A percentile compares a stretch with the other conserved stretches of the same genome.
Evolutionary conservation across 30 jellyfish, hydroid and myxozoan species (phyloP).

Genomic region (Mastigias papua): DNA sequence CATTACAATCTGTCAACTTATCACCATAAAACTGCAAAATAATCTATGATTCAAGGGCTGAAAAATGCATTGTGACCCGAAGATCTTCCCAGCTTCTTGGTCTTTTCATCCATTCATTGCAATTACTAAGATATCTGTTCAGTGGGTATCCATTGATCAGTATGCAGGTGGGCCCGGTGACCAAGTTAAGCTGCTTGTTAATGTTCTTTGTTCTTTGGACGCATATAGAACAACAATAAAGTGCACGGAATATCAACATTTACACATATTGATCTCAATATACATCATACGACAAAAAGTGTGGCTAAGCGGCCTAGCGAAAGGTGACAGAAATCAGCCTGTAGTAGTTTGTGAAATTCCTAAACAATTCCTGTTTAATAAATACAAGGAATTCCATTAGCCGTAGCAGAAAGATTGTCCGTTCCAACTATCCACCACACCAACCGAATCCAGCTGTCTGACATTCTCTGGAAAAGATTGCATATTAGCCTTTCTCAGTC

Average conservation of each 20-base stretch:
- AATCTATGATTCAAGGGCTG: neutral
- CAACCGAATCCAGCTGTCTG: too few species aligned
- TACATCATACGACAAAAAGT: too few species aligned
- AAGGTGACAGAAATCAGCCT: too few species aligned
- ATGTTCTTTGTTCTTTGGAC: neutral
- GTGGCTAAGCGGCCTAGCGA: too few species aligned
- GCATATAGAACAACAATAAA: neutral
- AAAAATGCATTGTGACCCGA: neutral
- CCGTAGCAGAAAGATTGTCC: too few species aligned
- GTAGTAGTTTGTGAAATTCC: too few species aligned
- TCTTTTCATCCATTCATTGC: neutral
- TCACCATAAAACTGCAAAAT: neutral
- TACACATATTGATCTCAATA: too few species aligned
- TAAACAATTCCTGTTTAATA: too few species aligned
- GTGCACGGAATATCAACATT: neutral
- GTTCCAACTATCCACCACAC: too few species aligned
- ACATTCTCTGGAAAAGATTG: too few species aligned
- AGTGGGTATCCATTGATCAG: conserved; percentile 44
- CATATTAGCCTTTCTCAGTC: too few species aligned
- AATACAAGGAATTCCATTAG: too few species aligned
- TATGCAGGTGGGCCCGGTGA: conserved; percentile 18
- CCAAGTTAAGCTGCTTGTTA: neutral
- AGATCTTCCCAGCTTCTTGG: neutral
- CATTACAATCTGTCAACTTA: neutral
- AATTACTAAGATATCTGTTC: conserved; percentile 17